Evolutionary conservation across 2,888 invertebrate species (phyloP), one percentile per base, ranked within the genome.

Genomic region (Pseudeuparius sepicola): DNA sequence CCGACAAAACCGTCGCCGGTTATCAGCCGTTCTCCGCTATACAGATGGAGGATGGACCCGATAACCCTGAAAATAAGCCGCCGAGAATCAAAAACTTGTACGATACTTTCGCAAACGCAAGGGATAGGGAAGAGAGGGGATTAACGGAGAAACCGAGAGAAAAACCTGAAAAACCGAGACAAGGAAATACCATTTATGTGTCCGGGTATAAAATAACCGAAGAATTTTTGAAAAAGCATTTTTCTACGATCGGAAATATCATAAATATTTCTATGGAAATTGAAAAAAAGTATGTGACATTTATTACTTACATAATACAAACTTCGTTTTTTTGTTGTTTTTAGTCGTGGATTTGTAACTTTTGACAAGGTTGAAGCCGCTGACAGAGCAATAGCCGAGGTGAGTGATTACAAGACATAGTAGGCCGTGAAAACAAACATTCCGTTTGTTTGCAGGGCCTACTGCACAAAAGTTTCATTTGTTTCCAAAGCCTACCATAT

Each of bases 11-110:
- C 5, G 77, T 87, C 2, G 79, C 84, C 17, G 82, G 86, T 0
- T 93, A 92, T 61, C 90, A 90, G 55, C 92, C 93, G 3, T 93
- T 92, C 55, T 84, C 88, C 39, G 83, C 90, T 0, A 80, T 84
- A 2, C 81, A 82, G 47, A 69, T 80, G 57, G 77, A 88, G 60
- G 72, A 84, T 59, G 66, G 79, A 9, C 64, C 64, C 3, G 69
- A 70, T 62, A 61, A 71, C 31, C 60, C 66, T 2, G 75, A 75
- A 48, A 76, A 77, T 40, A 78, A 81, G 52, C 75, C 75, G 18
- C 76, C 77, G 3, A 60, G 66, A 60, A 75, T 71, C 49, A 77
- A 73, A 58, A 75, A 77, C 56, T 60, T 85, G n/a, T 84, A 83
- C 56, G 83, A 84, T 41, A 79, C 75, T 49, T 82, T 83, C 62